Evolutionary conservation across 2,797 vertebrate genomes (phyloP), one percentile per base, ranked within the genome.

Genomic region (Eulemur mongoz): DNA sequence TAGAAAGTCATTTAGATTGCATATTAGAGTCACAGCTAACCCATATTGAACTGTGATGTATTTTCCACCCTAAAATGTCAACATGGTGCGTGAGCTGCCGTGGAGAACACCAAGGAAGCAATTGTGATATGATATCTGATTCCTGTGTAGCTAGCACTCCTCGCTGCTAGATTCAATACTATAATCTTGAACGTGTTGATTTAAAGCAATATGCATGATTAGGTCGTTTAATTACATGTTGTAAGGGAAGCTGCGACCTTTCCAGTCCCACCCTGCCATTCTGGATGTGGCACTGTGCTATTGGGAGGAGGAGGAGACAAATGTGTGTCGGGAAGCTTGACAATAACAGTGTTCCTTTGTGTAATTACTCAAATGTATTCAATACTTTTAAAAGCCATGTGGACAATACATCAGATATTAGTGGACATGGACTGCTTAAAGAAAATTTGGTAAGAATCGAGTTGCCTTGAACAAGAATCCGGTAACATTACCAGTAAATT

Each of bases 221-320:
- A 96, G 78, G 63, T 92, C 82, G 92, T 50, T 97, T 97, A 97
- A 98, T 97, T 96, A 83, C 69, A 94, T 70, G 92, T 94, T 97
- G 35, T 76, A 92, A 72, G 91, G 96, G 90, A 97, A 97, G 95
- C 94, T 95, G 94, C 94, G 97, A 97, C 96, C 97, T 98, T 97
- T 98, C 92, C 88, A 95, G 69, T 84, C 32, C 89, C 73, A 72
- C 92, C 52, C n/a, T 86, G 81, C 89, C 81, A 72, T 93, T 59
- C 38, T 86, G 84, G 59, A 76, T 92, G 90, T 81, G 84, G 61
- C 15, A 81, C 90, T 95, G 67, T 91, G 35, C 84, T 91, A 1
- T 40, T 63, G 69, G 92, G 80, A 91, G 72, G 91, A 92, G 67
- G 40, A 67, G 15, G n/a, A 94, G 73, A 83, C 61, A 82, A 82